Evolutionary conservation across 2,888 invertebrate species (phyloP).

Genomic region (Ashinkailepas kermadecensis): DNA sequence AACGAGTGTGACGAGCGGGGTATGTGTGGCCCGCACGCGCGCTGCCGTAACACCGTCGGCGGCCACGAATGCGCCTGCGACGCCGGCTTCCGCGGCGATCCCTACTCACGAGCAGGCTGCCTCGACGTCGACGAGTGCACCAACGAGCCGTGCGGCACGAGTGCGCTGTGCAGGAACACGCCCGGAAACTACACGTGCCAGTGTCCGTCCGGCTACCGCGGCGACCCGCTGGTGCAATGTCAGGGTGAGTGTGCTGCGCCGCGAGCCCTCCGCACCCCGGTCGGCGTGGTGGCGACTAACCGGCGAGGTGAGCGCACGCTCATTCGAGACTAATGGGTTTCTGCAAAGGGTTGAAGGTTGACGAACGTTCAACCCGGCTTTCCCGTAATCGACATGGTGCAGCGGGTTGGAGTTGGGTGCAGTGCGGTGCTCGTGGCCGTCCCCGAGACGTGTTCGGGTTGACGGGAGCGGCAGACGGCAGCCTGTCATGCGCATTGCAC

Average conservation of each 20-base stretch:
- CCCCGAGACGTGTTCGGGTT: too few species aligned
- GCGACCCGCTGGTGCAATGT: constrained; percentile 51
- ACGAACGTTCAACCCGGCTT: neutral
- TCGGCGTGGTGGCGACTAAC: neutral
- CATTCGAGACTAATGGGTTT: neutral
- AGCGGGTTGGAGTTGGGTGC: too few species aligned
- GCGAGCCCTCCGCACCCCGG: neutral
- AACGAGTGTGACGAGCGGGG: constrained; percentile 61
- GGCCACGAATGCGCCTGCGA: constrained; percentile 77
- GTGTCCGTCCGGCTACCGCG: constrained; percentile 60
- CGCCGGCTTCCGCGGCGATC: constrained; percentile 70
- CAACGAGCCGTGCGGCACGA: constrained; percentile 60
- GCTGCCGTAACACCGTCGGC: constrained; percentile 71
- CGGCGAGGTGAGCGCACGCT: neutral
- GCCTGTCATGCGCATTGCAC: too few species aligned
- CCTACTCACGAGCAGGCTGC: constrained; percentile 59
- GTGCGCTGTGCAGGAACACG: constrained; percentile 81
- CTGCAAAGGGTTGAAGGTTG: neutral
- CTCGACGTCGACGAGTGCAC: constrained; percentile 64
- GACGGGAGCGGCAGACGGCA: too few species aligned
- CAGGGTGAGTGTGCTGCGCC: constrained; percentile 7
- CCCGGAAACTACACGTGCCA: constrained; percentile 79
- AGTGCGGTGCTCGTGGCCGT: too few species aligned
- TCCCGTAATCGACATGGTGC: neutral
- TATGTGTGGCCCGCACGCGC: constrained; percentile 65